Evolutionary conservation across 92 coral and sea anemone genomes (phyloP), one percentile per base, ranked within the genome.

Genomic region (Porites lobata): DNA sequence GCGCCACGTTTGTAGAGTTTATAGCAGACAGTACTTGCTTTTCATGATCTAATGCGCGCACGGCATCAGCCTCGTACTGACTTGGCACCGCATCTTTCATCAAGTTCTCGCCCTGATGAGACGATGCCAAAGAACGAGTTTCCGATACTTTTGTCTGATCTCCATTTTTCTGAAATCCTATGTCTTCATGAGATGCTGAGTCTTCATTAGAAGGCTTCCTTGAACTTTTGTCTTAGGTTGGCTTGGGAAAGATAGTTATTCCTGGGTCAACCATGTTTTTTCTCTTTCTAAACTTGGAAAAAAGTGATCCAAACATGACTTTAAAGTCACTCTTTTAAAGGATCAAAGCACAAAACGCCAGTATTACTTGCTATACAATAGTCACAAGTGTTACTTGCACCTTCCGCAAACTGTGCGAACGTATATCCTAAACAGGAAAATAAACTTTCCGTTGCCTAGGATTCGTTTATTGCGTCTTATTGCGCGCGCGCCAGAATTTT

Each of bases 251-350:
- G 21, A n/a, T 47, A 18, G 1, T 21, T 19, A 15, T 56, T 68
- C 15, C 75, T 71, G 78, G 69, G 47, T 57, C 69, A 1, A 71
- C 64, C 20, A 38, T 82, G 68, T n/a, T 71, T 29, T 7, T n/a
- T 17, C 69, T 8, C 3, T 17, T 17, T 38, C 21, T 57, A 18
- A 82, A 29, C 70, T 82, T 82, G 47, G 86, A 82, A 52, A 71
- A 50, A 29, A 71, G 61, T n/a, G 86, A 71, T n/a, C 86, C 86
- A 58, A 78, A 71, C 77, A 69, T 69, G 17, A 26, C 19, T 14
- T 54, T 6, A 26, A 2, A 47, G 17, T 1, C 7, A 50, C 47
- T 38, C 43, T 67, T 47, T 11, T 21, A 10, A 79, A 4, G 20
- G 75, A 9, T 80, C 8, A 57, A 54, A 65, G 38, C 53, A 52